phyloP scores from a whole-genome alignment of 2,888 invertebrate species.

The Sesia bembeciformis region DNA sequence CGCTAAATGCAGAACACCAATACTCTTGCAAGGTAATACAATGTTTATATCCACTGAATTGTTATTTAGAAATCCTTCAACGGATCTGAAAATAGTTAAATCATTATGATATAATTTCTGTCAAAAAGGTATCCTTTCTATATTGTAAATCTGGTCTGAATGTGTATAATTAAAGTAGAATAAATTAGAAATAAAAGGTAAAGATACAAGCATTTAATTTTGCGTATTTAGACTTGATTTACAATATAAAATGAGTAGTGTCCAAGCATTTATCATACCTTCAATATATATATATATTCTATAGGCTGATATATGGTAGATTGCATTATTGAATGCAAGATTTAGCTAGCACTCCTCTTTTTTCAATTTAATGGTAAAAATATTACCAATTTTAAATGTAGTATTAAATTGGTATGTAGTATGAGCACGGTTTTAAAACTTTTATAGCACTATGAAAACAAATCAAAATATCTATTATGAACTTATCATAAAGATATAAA shows the following conservation, averaged over 20 bases:
- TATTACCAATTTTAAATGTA: too few relatives aligned
- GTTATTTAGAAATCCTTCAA: conserved; percentile 46
- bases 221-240: background rate
- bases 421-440: background rate
- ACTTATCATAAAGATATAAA: conserved; percentile 1
- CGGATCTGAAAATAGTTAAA: conserved; percentile 42
- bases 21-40: conserved; percentile 80
- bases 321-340: too few relatives aligned
- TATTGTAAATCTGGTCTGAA: too few relatives aligned
- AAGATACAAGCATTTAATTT: background rate
- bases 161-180: conserved; percentile 2
- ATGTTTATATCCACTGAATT: conserved; percentile 79
- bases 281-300: too few relatives aligned
- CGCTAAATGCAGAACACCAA: conserved; percentile 84
- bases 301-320: too few relatives aligned
- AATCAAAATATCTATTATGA: background rate
- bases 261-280: too few relatives aligned
- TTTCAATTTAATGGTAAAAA: too few relatives aligned
- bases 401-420: too few relatives aligned
- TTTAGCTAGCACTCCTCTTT: too few relatives aligned
- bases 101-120: background rate
- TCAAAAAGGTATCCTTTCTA: background rate
- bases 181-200: background rate
- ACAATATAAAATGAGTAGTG: too few relatives aligned
- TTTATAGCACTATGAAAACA: background rate